phyloP scores from a whole-genome alignment of 2,797 vertebrate species.

The Lagocephalus sceleratus region DNA sequence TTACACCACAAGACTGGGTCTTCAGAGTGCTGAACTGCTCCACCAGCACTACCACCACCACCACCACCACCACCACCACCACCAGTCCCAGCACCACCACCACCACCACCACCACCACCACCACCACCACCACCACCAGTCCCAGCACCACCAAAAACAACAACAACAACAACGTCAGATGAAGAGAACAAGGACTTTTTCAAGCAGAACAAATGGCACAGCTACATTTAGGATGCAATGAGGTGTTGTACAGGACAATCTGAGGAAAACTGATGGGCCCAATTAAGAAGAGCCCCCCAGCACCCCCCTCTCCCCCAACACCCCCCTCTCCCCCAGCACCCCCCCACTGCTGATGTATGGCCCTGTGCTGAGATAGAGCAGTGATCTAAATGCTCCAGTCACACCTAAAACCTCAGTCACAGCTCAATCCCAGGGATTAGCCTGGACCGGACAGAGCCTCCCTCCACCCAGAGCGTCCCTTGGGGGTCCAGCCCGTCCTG shows the following conservation, averaged over 20 bases:
- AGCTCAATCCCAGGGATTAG: slow-evolving; percentile 37
- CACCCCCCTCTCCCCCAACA: too few species aligned
- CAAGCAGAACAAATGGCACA: slow-evolving; percentile 59
- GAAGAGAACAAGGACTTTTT: slow-evolving; percentile 39
- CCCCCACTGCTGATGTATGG: not conserved
- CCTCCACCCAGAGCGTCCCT: too few species aligned
- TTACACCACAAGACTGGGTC: too few species aligned
- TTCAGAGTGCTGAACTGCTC: too few species aligned
- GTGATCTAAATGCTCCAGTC: slow-evolving; percentile 38
- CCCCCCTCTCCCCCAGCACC: too few species aligned
- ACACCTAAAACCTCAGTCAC: slow-evolving; percentile 35
- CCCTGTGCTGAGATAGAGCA: slow-evolving; percentile 44
- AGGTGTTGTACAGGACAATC: slow-evolving; percentile 65
- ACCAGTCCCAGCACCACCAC: too few species aligned
- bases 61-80: too few species aligned
- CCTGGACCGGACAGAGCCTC: slow-evolving; percentile 35
- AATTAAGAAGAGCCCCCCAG: slow-evolving; percentile 80
- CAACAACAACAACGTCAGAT: slow-evolving; percentile 22
- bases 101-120: too few species aligned
- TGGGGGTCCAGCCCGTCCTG: too few species aligned
- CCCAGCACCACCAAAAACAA: too few species aligned
- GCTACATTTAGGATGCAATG: slow-evolving; percentile 72
- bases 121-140: too few species aligned
- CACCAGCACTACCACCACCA: too few species aligned
- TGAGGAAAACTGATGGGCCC: slow-evolving; percentile 67